Evolutionary conservation across 30 jellyfish, hydroid and myxozoan species (phyloP).

Genomic region (Cassiopea xamachana): DNA sequence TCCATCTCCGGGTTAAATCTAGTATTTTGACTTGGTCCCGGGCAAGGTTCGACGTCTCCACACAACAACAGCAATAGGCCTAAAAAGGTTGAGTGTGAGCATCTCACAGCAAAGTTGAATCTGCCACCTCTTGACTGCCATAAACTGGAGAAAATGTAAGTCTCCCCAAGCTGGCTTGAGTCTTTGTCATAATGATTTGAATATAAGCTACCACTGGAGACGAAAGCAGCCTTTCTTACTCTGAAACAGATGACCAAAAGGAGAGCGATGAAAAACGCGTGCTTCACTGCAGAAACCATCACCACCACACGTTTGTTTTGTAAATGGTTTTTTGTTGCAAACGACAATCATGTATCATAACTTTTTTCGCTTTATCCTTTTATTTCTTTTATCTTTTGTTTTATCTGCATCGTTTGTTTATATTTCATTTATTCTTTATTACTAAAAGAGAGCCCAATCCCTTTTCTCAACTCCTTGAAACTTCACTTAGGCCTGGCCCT

Average conservation of each 20-base stretch:
- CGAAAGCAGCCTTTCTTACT: slow-evolving; percentile 50
- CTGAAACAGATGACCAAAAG: slow-evolving; percentile 53
- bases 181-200: slow-evolving; percentile 31
- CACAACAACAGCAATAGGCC: slow-evolving; percentile 51
- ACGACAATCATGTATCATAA: no score
- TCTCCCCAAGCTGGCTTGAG: slow-evolving; percentile 40
- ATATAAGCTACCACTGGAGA: slow-evolving; percentile 49
- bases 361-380: no score
- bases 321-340: no score
- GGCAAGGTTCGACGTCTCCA: slow-evolving; percentile 60
- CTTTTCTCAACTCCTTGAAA: no score
- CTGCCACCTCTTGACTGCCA: slow-evolving; percentile 67
- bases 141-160: slow-evolving; percentile 24
- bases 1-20: slow-evolving; percentile 54
- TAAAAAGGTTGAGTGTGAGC: slow-evolving; percentile 28
- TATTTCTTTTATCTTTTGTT: no score
- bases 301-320: no score
- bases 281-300: slow-evolving; percentile 27
- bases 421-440: no score
- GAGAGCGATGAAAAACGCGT: slow-evolving; percentile 56
- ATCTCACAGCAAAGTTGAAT: slow-evolving; percentile 22
- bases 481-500: no score
- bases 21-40: slow-evolving; percentile 12
- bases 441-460: no score
- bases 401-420: no score